These are phyloP conservation scores for Sitta carolinensis DNA, from an alignment of 2,797 vertebrate genomes.

Conservation along the genomic window DNA sequence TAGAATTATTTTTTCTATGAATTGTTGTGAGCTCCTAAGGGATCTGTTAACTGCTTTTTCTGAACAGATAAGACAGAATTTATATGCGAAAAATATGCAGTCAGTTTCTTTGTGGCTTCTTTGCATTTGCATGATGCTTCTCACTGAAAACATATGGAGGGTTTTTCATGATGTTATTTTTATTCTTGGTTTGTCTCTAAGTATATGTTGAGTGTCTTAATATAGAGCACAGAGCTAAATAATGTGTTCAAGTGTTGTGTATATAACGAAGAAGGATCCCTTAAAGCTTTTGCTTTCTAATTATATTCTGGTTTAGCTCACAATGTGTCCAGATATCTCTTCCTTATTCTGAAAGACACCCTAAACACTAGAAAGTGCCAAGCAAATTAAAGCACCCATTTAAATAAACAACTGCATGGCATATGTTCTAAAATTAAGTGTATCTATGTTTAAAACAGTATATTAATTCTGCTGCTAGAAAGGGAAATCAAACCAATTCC, in stretches of 20 bases:
- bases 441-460: slow-evolving; percentile 35
- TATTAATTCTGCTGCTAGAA: background rate
- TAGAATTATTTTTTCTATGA: background rate
- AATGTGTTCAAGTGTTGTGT: slow-evolving; percentile 13
- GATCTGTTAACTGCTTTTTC: background rate
- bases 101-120: background rate
- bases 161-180: background rate
- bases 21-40: background rate
- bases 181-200: background rate
- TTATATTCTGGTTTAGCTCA: slow-evolving; percentile 39
- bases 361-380: slow-evolving; percentile 52
- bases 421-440: slow-evolving; percentile 48
- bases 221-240: background rate
- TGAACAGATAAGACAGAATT: background rate
- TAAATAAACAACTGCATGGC: slow-evolving; percentile 47
- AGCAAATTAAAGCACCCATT: slow-evolving; percentile 44
- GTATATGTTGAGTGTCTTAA: background rate
- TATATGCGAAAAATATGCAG: background rate
- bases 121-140: background rate
- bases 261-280: slow-evolving; percentile 45
- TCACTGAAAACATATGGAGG: slow-evolving; percentile 3
- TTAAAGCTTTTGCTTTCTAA: slow-evolving; percentile 39
- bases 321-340: slow-evolving; percentile 45
- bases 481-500: background rate
- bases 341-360: slow-evolving; percentile 41